Percentiles rank a stretch among this genome's conserved stretches.
phyloP scores from a whole-genome alignment of 2,888 invertebrate species.

The Diplazon laetatorius region DNA sequence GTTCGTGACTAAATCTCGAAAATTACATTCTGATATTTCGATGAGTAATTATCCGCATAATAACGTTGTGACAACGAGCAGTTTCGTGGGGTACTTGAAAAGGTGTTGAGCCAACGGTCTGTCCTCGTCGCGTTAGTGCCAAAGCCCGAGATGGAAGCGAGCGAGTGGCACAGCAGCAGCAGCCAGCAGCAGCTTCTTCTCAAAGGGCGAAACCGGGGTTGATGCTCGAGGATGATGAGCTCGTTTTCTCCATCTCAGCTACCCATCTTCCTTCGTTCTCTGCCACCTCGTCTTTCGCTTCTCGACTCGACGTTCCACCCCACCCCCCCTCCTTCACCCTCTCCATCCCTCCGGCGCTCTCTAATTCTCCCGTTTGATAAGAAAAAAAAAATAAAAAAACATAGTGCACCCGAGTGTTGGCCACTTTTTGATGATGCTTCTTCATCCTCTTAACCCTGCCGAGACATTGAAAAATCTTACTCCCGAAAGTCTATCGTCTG shows the following conservation, averaged over 20 bases:
- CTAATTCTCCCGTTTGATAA: constrained; percentile 2
- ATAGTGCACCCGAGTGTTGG: constrained; percentile 4
- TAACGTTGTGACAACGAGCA: constrained; percentile 31
- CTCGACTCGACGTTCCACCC: background rate
- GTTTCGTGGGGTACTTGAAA: constrained; percentile 11
- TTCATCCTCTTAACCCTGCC: constrained; percentile 17
- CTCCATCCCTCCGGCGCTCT: too few relatives aligned
- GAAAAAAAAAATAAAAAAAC: too few relatives aligned
- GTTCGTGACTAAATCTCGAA: constrained; percentile 12
- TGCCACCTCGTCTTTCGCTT: background rate
- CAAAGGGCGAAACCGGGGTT: constrained; percentile 30
- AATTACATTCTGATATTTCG: constrained; percentile 34
- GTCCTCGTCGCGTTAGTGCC: constrained; percentile 1
- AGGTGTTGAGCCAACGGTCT: constrained; percentile 6
- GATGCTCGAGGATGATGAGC: constrained; percentile 51
- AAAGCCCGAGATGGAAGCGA: constrained; percentile 3
- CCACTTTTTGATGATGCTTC: constrained; percentile 12
- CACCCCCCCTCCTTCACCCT: constrained; percentile 3
- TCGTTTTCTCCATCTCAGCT: constrained; percentile 40
- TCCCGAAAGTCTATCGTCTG: constrained; percentile 34
- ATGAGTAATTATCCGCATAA: constrained; percentile 32
- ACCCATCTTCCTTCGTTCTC: background rate
- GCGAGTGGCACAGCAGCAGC: background rate
- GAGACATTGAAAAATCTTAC: constrained; percentile 35
- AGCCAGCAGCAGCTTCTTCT: constrained; percentile 30